Evolutionary conservation across 2,113 vertebrate genomes (phyloP).

Genomic region (Pimephales promelas): DNA sequence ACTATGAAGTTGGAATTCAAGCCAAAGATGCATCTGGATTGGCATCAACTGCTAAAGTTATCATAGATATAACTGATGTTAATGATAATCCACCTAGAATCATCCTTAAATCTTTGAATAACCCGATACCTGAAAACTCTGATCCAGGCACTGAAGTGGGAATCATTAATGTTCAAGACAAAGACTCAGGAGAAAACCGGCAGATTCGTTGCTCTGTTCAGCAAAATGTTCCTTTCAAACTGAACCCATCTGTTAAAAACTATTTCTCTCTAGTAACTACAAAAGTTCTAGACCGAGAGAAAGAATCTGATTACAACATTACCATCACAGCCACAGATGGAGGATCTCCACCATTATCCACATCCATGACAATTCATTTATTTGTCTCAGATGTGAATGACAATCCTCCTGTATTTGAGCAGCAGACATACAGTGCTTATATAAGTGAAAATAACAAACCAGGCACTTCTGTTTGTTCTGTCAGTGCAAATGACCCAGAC

Average conservation of each 20-base stretch:
- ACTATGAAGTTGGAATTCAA: constrained; percentile 75
- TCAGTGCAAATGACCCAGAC: constrained; percentile 74
- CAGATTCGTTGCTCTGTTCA: constrained; percentile 68
- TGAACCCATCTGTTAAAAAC: constrained; percentile 71
- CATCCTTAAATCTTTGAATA: constrained; percentile 67
- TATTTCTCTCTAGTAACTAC: constrained; percentile 66
- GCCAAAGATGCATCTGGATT: constrained; percentile 75
- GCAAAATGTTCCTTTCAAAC: constrained; percentile 66
- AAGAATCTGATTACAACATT: constrained; percentile 61
- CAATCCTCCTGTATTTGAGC: constrained; percentile 71
- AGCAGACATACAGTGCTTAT: constrained; percentile 65
- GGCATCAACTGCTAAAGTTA: constrained; percentile 68
- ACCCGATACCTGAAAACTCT: constrained; percentile 65
- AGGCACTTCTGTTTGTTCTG: constrained; percentile 71
- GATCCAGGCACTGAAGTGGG: constrained; percentile 68
- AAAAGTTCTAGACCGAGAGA: constrained; percentile 59
- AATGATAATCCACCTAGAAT: constrained; percentile 77
- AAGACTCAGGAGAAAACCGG: constrained; percentile 69
- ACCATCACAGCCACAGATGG: constrained; percentile 66
- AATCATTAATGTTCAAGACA: constrained; percentile 74
- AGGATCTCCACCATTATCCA: constrained; percentile 69
- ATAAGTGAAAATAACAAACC: constrained; percentile 73
- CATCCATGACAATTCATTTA: constrained; percentile 61
- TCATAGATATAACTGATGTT: constrained; percentile 70
- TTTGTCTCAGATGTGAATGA: constrained; percentile 75